Percentiles rank a stretch among this genome's conserved stretches.
Conservation (phyloP, 2,888 invertebrate species). For the Tiphia femorata region DNA sequence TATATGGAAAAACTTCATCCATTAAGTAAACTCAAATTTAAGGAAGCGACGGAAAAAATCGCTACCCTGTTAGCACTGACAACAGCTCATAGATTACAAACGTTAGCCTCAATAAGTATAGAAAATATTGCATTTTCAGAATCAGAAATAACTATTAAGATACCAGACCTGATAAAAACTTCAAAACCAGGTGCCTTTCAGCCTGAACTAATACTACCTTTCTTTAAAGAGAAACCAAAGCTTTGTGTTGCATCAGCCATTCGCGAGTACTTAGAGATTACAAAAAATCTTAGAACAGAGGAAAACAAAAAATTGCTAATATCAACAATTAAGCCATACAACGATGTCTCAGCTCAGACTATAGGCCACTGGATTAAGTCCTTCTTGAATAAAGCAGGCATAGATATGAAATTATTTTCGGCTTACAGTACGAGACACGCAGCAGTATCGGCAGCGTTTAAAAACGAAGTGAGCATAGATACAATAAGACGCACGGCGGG, state of each 20-base stretch:
- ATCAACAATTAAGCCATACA: conserved; percentile 19
- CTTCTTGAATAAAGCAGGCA: conserved; percentile 22
- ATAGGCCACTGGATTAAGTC: conserved; percentile 39
- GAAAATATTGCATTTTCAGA: not conserved
- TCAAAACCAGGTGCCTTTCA: conserved; percentile 14
- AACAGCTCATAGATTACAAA: conserved; percentile 34
- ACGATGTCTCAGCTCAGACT: conserved; percentile 27
- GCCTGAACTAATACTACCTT: conserved; percentile 11
- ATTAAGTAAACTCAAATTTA: conserved; percentile 5
- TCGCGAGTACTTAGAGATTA: conserved; percentile 17
- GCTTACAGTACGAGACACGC: conserved; percentile 35
- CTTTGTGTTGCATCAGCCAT: conserved; percentile 19
- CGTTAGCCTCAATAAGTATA: conserved; percentile 3
- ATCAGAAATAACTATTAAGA: conserved; percentile 12
- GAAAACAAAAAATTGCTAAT: conserved; percentile 20
- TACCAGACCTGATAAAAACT: conserved; percentile 3
- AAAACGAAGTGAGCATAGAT: conserved; percentile 16
- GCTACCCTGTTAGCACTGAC: conserved; percentile 24
- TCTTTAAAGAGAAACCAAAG: conserved; percentile 9
- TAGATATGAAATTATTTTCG: conserved; percentile 27
- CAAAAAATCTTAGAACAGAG: conserved; percentile 11
- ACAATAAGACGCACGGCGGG: conserved; percentile 24
- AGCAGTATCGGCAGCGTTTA: conserved; percentile 22
- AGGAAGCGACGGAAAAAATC: conserved; percentile 20
- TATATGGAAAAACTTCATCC: conserved; percentile 14